Base-by-base conservation (phyloP, 2,888 invertebrate genomes). In the Lasioglossum leucozonium region DNA sequence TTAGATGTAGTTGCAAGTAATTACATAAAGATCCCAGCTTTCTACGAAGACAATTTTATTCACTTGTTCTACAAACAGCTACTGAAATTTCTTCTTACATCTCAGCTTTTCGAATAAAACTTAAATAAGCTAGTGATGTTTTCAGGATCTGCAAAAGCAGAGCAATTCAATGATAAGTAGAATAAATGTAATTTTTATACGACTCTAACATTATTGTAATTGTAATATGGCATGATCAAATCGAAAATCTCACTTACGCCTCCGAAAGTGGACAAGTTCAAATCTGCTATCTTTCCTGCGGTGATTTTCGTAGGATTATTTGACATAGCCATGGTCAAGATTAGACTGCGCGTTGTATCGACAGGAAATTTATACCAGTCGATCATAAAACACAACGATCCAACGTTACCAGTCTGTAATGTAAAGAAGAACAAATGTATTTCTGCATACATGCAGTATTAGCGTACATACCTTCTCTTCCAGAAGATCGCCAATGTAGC, bases 281-380 rank as follows among this genome's bases (percentile, higher is more conserved):
- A 77, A 65, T 92, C 88, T 13, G 86, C 85, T 86, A 94, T 87
- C 75, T 87, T 91, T 13, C 93, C 93, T 30, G 92, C 94, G 5
- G 88, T 93, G 37, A 94, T 89, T 76, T 89, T 91, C 6, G 87
- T 85, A 0, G 93, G 93, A 79, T 81, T 87, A 73, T 85, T 93
- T 2, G 93, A 88, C 71, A 92, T 91, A 0, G 89, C 81, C 5
- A 93, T 89, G 22, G 93, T 83, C 71, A 93, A 75, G 26, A 94
- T 88, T 22, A 94, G 58, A 10, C 78, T 81, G 4, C 79, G 89
- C 11, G 85, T 72, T 10, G 81, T 84, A 22, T 85, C 87, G 11
- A 55, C 73, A 13, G 91, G 91, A 16, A 92, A 74, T 26, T 72
- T 72, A 72, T 92, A 89, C 92, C 92, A 92, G 10, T 89, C 84